phyloP scores from a whole-genome alignment of 2,113 vertebrate species.

The Microcebus tavaratra region DNA sequence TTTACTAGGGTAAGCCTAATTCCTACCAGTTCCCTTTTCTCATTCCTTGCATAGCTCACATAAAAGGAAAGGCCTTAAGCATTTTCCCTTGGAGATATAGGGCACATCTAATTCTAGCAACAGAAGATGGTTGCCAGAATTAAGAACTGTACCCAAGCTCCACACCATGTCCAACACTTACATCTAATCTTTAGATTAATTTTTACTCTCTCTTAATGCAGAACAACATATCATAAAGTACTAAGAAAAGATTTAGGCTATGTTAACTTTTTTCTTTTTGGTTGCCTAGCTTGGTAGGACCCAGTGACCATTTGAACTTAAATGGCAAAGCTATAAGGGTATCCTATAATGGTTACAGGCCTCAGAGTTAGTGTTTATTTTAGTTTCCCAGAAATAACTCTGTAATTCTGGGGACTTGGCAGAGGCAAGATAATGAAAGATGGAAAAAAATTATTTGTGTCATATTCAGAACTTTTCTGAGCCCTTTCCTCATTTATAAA shows the following conservation, averaged over 20 bases:
- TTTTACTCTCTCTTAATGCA: conserved; percentile 49
- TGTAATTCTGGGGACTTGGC: neutral
- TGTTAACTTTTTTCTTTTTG: neutral
- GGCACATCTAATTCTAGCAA: neutral
- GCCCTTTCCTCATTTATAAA: neutral
- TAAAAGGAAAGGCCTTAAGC: neutral
- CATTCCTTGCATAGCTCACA: neutral
- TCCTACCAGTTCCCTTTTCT: neutral
- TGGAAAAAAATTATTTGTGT: neutral
- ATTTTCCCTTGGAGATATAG: neutral
- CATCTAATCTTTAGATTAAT: neutral
- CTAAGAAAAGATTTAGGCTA: neutral
- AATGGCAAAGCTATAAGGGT: neutral
- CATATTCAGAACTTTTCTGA: conserved; percentile 3
- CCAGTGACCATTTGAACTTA: neutral
- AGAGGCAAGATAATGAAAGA: neutral
- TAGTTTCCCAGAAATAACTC: conserved; percentile 41
- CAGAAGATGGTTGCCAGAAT: neutral
- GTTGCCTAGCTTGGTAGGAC: neutral
- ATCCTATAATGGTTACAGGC: neutral
- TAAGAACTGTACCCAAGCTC: neutral
- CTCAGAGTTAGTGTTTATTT: conserved; percentile 3
- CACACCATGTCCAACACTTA: neutral
- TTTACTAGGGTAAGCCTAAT: neutral
- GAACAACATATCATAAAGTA: neutral